These are phyloP conservation scores for Dryobotodes eremita DNA, from an alignment of 2,888 invertebrate genomes.

Conservation along the genomic window DNA sequence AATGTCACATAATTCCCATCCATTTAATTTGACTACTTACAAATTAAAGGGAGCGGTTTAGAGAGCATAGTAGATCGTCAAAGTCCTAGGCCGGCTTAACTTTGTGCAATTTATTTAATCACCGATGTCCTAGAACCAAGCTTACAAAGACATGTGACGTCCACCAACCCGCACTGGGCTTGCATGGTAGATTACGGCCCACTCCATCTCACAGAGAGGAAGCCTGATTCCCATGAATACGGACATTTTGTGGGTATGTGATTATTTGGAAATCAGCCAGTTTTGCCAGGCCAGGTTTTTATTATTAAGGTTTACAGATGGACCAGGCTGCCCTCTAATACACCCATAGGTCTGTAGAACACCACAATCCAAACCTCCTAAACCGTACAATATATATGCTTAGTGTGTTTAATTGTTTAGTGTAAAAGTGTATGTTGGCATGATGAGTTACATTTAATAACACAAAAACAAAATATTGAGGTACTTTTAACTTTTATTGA, in stretches of 20 bases:
- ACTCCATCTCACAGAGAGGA: not conserved
- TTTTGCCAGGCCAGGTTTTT: not conserved
- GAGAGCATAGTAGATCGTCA: not conserved
- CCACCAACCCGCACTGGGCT: not conserved
- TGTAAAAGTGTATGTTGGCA: not conserved
- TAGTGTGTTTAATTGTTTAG: not conserved
- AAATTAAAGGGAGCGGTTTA: not conserved
- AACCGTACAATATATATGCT: not conserved
- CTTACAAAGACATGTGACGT: not conserved
- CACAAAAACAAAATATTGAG: conserved; percentile 3
- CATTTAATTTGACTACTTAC: not conserved
- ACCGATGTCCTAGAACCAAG: not conserved
- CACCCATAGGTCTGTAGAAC: not conserved
- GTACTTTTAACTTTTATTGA: conserved; percentile 42
- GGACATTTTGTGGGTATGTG: not conserved
- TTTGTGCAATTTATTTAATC: not conserved
- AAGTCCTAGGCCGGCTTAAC: not conserved
- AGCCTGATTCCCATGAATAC: not conserved
- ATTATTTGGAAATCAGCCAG: not conserved
- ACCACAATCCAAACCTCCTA: not conserved
- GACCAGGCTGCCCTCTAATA: too few species aligned
- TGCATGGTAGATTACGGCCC: not conserved
- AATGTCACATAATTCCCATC: not conserved
- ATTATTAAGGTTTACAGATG: not conserved
- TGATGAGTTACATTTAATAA: conserved; percentile 7